Evolutionary conservation across 35 echinoderm and acorn worm genomes (phyloP), one percentile per base, ranked within the genome.

Genomic region (Ophiothrix spiculata): DNA sequence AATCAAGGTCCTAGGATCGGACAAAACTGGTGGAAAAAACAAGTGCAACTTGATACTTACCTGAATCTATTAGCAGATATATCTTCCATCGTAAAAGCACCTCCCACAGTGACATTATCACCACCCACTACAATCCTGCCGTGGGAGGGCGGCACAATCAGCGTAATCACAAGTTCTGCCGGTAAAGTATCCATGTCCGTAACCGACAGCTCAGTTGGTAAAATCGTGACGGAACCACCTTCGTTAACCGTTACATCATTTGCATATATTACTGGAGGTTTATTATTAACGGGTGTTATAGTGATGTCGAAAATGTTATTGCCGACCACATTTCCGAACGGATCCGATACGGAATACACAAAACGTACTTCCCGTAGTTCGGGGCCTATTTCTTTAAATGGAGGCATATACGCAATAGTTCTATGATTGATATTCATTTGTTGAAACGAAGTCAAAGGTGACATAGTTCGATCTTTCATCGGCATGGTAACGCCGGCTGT

Each of bases 331-430:
- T 99, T 99, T 41, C 96, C 96, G 38, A 89, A 89, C 29, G 83
- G 86, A 91, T 99, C 96, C 2, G 82, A 88, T 0, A 99, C 96
- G 21, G 89, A 94, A 38, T 85, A 99, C 40, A 99, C 83, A 80
- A 99, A 99, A 21, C 90, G 79, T 1, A 99, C 56, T 41, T 42
- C 64, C 19, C 89, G 21, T 34, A 86, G 76, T 23, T 86, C 32
- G 25, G 92, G 89, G 1, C 96, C 96, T 0, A 90, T 90, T 81
- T 99, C 96, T 41, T 93, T 93, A 41, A 94, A 92, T 0, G 95
- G 96, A 11, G 96, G 79, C 96, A 94, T 99, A 84, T 90, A 99
- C 14, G 91, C 96, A 46, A 99, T 91, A 10, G 86, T 99, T 34
- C 78, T 75, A 19, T 86, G 76, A 75, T 94, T 91, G 39, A 99